Evolutionary conservation across 2,888 invertebrate genomes (phyloP).

Genomic region (Zonitis immaculata): DNA sequence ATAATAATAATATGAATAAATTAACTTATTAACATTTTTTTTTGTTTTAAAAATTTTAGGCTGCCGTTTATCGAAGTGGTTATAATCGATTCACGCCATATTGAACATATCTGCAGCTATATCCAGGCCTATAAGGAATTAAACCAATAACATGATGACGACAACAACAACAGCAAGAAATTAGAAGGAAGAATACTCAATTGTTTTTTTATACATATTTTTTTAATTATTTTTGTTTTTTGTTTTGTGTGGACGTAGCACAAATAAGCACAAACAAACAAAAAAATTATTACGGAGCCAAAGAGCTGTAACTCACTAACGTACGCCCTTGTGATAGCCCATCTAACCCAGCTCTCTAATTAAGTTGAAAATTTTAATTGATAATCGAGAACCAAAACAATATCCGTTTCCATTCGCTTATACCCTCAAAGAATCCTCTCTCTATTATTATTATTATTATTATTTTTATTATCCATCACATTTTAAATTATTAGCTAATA

Average conservation of each 20-base stretch:
- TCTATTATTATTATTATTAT: no score
- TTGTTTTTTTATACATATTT: constrained; percentile 26
- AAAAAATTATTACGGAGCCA: constrained; percentile 39
- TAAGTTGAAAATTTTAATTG: constrained; percentile 41
- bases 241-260: constrained; percentile 45
- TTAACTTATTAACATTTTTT: no score
- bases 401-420: constrained; percentile 42
- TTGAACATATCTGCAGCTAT: constrained; percentile 55
- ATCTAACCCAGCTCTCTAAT: constrained; percentile 48
- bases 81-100: constrained; percentile 95
- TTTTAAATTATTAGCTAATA: no score
- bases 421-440: constrained; percentile 13
- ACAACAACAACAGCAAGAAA: background rate
- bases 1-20: no score
- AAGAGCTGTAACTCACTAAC: constrained; percentile 49
- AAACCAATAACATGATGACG: constrained; percentile 10
- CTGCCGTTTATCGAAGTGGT: constrained; percentile 88
- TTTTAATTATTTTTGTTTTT: no score
- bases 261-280: constrained; percentile 42
- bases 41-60: constrained; percentile 68
- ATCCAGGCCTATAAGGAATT: constrained; percentile 38
- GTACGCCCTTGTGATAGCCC: constrained; percentile 48
- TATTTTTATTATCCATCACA: background rate
- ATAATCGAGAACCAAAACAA: constrained; percentile 23
- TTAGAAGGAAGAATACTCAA: constrained; percentile 23